Percentiles rank a stretch among this genome's conserved stretches.
phyloP scores from a whole-genome alignment of 2,797 vertebrate genomes.

The Mallotus villosus region DNA sequence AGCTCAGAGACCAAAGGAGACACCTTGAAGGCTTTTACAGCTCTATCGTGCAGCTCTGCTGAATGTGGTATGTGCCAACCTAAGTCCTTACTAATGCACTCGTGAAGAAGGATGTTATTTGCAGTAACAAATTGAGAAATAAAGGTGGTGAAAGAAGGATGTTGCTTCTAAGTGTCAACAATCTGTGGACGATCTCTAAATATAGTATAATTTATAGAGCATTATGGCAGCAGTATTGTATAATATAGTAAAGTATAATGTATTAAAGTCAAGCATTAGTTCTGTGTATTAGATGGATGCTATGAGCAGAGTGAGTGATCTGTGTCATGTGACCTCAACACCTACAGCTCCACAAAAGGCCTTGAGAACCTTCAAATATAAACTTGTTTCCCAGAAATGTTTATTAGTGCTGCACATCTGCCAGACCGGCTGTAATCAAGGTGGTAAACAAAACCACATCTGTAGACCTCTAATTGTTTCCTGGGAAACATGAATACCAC shows the following conservation, averaged over 20 bases:
- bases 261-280: too few species aligned
- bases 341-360: too few species aligned
- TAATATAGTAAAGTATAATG: too few species aligned
- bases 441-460: constrained; percentile 49
- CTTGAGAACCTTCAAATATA: too few species aligned
- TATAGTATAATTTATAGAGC: too few species aligned
- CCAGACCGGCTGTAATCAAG: constrained; percentile 47
- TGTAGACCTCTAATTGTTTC: constrained; percentile 52
- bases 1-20: constrained; percentile 8
- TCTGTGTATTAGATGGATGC: too few species aligned
- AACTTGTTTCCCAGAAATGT: constrained; percentile 34
- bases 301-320: too few species aligned
- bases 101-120: constrained; percentile 61
- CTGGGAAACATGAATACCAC: constrained; percentile 29
- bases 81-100: constrained; percentile 66
- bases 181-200: too few species aligned
- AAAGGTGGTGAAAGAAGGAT: constrained; percentile 19
- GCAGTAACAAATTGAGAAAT: constrained; percentile 53
- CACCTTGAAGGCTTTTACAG: neutral
- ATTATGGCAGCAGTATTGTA: too few species aligned
- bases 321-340: too few species aligned
- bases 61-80: constrained; percentile 61
- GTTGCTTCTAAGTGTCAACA: too few species aligned
- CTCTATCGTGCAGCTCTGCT: constrained; percentile 4
- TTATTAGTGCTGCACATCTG: constrained; percentile 45